Evolutionary conservation across 2,797 vertebrate genomes (phyloP).

Genomic region (Hydrophis major): DNA sequence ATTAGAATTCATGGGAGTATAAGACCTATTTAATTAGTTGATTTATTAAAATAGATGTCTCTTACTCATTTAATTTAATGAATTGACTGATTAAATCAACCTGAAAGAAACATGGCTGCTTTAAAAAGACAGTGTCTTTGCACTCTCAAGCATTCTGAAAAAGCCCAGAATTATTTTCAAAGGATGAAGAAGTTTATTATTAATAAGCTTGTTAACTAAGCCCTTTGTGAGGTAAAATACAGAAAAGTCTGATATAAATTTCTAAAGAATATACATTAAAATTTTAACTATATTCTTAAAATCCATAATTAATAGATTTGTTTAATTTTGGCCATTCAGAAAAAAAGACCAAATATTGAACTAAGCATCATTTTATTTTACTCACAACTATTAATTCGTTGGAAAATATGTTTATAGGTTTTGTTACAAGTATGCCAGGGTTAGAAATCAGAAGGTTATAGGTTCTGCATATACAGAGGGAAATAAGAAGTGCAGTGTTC

Average conservation of each 20-base stretch:
- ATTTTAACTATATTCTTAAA: background rate
- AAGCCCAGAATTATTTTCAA: background rate
- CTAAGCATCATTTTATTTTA: background rate
- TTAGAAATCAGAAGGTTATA: constrained; percentile 20
- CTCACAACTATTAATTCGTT: constrained; percentile 9
- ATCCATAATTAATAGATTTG: background rate
- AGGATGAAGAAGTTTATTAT: background rate
- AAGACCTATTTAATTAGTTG: background rate
- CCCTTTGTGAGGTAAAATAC: background rate
- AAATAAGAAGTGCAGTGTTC: constrained; percentile 2
- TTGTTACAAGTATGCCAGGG: background rate
- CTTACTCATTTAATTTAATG: background rate
- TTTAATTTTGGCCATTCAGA: background rate
- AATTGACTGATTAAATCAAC: background rate
- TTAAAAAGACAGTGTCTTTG: background rate
- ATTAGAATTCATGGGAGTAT: background rate
- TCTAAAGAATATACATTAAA: background rate
- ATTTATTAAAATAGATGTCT: background rate
- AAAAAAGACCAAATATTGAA: background rate
- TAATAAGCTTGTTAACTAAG: background rate
- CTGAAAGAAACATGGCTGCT: background rate
- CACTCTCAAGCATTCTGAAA: background rate
- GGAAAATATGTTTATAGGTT: background rate
- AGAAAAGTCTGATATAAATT: background rate
- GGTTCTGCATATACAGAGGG: background rate